Evolutionary conservation across 2,113 vertebrate genomes (phyloP).

Genomic region (Sardina pilchardus): DNA sequence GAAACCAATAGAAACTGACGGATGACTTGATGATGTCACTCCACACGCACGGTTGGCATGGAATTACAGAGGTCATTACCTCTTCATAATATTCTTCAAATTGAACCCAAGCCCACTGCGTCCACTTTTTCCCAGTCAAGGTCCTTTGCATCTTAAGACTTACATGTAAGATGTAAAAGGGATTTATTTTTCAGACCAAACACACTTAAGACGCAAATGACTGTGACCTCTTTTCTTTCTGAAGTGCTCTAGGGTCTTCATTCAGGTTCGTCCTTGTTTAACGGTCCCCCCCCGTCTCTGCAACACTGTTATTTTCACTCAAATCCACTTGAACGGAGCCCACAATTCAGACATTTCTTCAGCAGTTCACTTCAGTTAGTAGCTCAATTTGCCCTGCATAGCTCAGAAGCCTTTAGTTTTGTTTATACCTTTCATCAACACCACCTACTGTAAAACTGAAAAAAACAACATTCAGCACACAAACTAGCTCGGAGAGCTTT

Average conservation of each 20-base stretch:
- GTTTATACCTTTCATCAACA: no score
- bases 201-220: neutral
- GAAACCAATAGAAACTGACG: constrained; percentile 56
- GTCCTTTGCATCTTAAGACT: neutral
- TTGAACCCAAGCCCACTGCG: constrained; percentile 40
- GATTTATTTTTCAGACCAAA: constrained; percentile 23
- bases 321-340: neutral
- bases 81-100: constrained; percentile 54
- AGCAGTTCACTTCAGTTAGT: no score
- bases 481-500: neutral
- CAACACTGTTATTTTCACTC: constrained; percentile 21
- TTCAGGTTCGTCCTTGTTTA: constrained; percentile 12
- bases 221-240: neutral
- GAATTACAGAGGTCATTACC: constrained; percentile 64
- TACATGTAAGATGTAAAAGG: constrained; percentile 14
- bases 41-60: constrained; percentile 58
- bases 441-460: no score
- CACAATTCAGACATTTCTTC: neutral
- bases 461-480: neutral
- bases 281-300: neutral
- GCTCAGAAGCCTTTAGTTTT: no score
- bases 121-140: neutral
- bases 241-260: neutral
- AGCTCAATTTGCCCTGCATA: no score
- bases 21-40: constrained; percentile 55